These are phyloP conservation scores for Ypsolopha scabrella DNA, from an alignment of 2,888 invertebrate species.

Conservation along the genomic window DNA sequence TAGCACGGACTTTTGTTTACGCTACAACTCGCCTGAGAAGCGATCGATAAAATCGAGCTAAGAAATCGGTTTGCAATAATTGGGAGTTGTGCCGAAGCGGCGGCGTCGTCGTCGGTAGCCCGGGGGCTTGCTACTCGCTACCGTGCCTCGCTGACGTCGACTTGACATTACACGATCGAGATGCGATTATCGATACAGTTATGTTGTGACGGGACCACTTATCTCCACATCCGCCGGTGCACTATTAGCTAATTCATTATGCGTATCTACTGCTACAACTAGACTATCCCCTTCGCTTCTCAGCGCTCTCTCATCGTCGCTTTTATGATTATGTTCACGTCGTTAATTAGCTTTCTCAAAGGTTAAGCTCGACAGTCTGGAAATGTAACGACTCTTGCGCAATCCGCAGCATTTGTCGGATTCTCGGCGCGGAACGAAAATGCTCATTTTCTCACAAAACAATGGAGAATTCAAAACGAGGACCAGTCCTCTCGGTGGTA, in stretches of 20 bases:
- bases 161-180: constrained; percentile 46
- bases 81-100: constrained; percentile 7
- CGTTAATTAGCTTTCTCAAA: constrained; percentile 45
- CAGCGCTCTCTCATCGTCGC: constrained; percentile 26
- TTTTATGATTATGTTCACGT: constrained; percentile 23
- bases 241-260: constrained; percentile 39
- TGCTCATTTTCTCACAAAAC: constrained; percentile 33
- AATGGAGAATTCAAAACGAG: constrained; percentile 31
- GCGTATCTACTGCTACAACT: constrained; percentile 6
- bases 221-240: constrained; percentile 40
- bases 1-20: constrained; percentile 27
- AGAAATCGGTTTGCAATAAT: background rate
- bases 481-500: constrained; percentile 15
- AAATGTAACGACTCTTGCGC: constrained; percentile 30
- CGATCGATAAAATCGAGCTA: background rate
- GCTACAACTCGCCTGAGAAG: background rate
- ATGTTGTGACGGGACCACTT: constrained; percentile 51
- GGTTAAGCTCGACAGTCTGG: constrained; percentile 26
- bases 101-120: constrained; percentile 14
- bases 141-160: constrained; percentile 23
- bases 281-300: constrained; percentile 16
- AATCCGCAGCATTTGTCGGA: constrained; percentile 30
- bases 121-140: constrained; percentile 29
- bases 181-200: constrained; percentile 60
- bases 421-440: constrained; percentile 32